Evolutionary conservation across 1,140 invertebrate species (phyloP), one percentile per base, ranked within the genome.

Genomic region (Drosophila setifemur): DNA sequence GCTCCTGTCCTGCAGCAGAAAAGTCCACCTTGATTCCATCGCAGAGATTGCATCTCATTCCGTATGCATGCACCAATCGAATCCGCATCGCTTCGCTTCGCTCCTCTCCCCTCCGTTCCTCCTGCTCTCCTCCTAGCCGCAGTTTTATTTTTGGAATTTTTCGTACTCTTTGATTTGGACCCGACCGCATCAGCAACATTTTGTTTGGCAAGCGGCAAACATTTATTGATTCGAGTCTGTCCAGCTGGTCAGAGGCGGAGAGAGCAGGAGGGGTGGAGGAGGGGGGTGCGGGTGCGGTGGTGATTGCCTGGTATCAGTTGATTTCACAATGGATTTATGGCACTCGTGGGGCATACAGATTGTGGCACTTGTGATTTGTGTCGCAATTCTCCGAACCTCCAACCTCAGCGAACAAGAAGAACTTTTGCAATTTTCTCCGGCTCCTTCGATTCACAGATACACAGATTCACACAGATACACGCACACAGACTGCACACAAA

Each of bases 321-420:
- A 79, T 75, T 75, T 75, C 75, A 76, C 75, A 72, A 68, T 68
- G 81, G 72, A 76, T 87, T 87, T 81, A 86, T 86, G 77, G 63
- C 82, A 87, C 72, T 81, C 76, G 42, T 54, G 82, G 82, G 75
- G 74, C 63, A 60, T 53, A 58, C 72, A 73, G 76, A 72, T 78
- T 85, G 79, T 61, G 71, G 73, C 74, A 79, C 55, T 79, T 86
- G 31, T 79, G 81, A 85, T 85, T 85, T 86, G 53, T 72, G 70
- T 72, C 66, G 63, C 74, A 71, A 71, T 83, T 70, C 60, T 81
- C 63, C 45, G 52, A 33, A 9, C 26, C 26, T n/a, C n/a, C 6
- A 31, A 49, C 52, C 49, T 73, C 50, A 31, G 35, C 67, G 69
- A 31, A 44, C 55, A 70, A 72, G 16, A 18, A 49, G 57, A 64